Percentiles rank a stretch among this genome's conserved stretches.
Conservation (phyloP, 2,888 invertebrate species). For the Lamellibrachia columna region DNA sequence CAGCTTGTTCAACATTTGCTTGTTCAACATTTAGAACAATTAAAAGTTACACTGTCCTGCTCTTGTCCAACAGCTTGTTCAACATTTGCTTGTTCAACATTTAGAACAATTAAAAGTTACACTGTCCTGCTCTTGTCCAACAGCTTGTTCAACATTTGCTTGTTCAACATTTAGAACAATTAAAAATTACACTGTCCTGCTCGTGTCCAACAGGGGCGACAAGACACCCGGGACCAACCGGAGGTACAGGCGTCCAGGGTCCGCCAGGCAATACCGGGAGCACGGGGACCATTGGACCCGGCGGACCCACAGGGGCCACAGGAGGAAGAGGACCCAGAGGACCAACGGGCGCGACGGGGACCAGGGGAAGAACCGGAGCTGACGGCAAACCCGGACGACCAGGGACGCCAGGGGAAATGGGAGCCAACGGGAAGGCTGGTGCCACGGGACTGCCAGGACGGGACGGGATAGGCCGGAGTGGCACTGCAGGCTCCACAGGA, state of each 20-base stretch:
- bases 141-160: too few relatives aligned
- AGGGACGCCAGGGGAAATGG: not conserved
- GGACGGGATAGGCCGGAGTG: not conserved
- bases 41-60: too few relatives aligned
- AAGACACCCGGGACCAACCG: not conserved
- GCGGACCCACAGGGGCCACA: not conserved
- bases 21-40: too few relatives aligned
- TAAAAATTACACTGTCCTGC: not conserved
- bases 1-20: too few relatives aligned
- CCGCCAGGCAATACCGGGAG: not conserved
- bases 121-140: too few relatives aligned
- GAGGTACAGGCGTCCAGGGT: not conserved
- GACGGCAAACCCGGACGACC: not conserved
- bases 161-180: too few relatives aligned
- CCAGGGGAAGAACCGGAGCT: not conserved
- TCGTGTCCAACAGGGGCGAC: not conserved
- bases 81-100: too few relatives aligned
- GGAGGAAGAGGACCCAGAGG: not conserved
- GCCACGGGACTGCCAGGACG: not conserved
- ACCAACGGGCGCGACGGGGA: not conserved
- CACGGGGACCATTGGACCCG: not conserved
- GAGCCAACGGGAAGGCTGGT: not conserved
- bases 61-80: too few relatives aligned
- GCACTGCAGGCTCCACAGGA: not conserved
- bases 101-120: too few relatives aligned